Base-by-base conservation (phyloP, 2,113 vertebrate species). In the Chamaea fasciata region DNA sequence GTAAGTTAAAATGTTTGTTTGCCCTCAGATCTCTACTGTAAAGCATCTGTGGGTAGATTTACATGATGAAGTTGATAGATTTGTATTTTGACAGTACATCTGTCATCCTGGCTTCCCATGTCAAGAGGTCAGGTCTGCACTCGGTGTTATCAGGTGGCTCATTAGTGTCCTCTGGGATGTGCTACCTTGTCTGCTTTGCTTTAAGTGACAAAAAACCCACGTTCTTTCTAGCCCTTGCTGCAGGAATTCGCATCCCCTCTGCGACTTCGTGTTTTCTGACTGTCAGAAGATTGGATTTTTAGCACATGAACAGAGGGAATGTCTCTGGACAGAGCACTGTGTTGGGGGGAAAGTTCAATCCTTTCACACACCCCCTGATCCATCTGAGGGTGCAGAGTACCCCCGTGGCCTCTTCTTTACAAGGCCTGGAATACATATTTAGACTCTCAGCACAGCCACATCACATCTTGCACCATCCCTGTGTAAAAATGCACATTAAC, bases 1-100 rank as follows among this genome's bases (percentile, higher is more conserved):
- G 95, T 97, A 98, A 98, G 97, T 98, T 98, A 97, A 98, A 98
- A 98, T 98, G 98, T 98, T 98, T 97, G 97, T 83, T 97, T 98
- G 98, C 96, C 97, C 94, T 94, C 75, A 87, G 56, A 53, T 76
- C 83, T 84, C 74, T 83, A 30, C 84, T 74, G 87, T 80, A 96
- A 94, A 89, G 93, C 91, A 94, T 67, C 87, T 89, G 91, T 79
- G 87, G 76, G 92, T 78, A 86, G 84, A 94, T 97, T 95, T 95
- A 88, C 87, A 92, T 94, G 93, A 96, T 96, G 93, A 96, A 96
- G 85, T 91, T 97, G 96, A 97, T 76, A 89, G 94, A 97, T 93
- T 71, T 47, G 71, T 92, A 81, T 94, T 89, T 96, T 97, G 96
- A 97, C 96, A 89, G 95, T 96, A 93, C 92, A 96, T 97, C 98